phyloP scores from a whole-genome alignment of 2,113 vertebrate genomes.

The Chrysemys picta region DNA sequence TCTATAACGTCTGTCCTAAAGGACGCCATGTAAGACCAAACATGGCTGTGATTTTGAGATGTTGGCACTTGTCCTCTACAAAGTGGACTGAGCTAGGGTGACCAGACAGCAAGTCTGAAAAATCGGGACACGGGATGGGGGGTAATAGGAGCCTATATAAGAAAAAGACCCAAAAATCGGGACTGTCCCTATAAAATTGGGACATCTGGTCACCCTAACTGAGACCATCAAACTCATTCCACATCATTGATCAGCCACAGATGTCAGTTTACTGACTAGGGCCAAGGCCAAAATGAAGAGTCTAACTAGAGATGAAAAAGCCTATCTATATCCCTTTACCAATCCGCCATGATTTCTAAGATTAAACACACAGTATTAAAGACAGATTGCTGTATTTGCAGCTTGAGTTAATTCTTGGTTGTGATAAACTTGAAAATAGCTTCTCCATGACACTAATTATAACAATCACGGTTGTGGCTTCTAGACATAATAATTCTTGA shows the following conservation, averaged over 20 bases:
- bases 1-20: background rate
- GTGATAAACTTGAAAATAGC: background rate
- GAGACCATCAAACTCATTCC: background rate
- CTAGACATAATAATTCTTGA: background rate
- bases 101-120: background rate
- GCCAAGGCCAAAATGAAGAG: background rate
- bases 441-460: background rate
- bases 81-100: background rate
- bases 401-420: background rate
- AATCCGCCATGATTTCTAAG: background rate
- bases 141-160: no score
- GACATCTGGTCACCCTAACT: no score
- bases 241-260: conserved; percentile 1
- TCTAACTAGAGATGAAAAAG: background rate
- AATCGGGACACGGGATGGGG: no score
- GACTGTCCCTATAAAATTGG: no score
- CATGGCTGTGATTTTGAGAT: background rate
- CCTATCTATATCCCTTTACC: background rate
- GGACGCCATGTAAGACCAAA: background rate
- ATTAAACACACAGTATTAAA: background rate
- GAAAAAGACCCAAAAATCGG: no score
- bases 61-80: background rate
- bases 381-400: background rate
- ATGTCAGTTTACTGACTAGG: background rate
- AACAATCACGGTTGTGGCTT: background rate